Evolutionary conservation across 2,113 vertebrate species (phyloP).

Genomic region (Xenopus tropicalis): UCB_Xtro_10.0 CM004446.2:141350501-141351000

Average conservation of each 20-base stretch:
- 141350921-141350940: constrained; percentile 74
- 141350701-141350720: background rate
- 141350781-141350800: no score
- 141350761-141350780: no score
- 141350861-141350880: no score
- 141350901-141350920: constrained; percentile 73
- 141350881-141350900: constrained; percentile 47
- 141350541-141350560: constrained; percentile 5
- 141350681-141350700: background rate
- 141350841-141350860: no score
- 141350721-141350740: background rate
- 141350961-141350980: constrained; percentile 74
- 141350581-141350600: background rate
- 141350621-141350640: background rate
- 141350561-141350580: constrained; percentile 3
- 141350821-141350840: no score
- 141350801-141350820: no score
- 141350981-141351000: constrained; percentile 62
- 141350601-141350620: background rate
- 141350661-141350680: background rate
- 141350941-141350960: constrained; percentile 77
- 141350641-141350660: background rate
- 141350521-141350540: no score
- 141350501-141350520: no score
- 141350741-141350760: no score